Evolutionary conservation across 64 coral and sea anemone genomes (phyloP), one percentile per base, ranked within the genome.

Genomic region (Montipora efflorescens): DNA sequence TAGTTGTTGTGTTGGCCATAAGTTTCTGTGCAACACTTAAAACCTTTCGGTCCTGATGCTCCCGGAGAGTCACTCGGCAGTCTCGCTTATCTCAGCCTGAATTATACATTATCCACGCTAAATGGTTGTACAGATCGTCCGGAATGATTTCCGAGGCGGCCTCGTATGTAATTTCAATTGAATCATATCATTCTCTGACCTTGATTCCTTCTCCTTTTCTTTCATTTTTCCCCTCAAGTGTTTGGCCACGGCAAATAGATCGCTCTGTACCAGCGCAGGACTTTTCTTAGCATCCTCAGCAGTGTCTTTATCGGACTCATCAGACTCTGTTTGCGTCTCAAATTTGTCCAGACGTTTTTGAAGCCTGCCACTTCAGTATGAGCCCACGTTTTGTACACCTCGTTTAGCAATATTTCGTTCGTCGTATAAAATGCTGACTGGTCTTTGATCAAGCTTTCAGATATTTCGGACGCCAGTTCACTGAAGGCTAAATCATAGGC

Each of bases 21-120:
- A 83, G 18, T 48, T 85, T 22, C 36, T 85, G 82, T 67, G 57
- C 82, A 85, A 85, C 12, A 85, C 58, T 85, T 14, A 85, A 4
- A 36, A 85, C 82, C 46, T 16, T 85, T 18, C 59, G 59, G 18
- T 70, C 82, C 82, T 85, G 82, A 45, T 12, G n/a, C 59, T 44
- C 82, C 7, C 8, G 57, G 67, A 85, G 55, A 66, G 5, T 67
- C 82, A 85, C 82, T 68, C 82, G 22, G 22, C 61, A 28, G 21
- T 67, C 58, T 45, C 23, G 23, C 66, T 44, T 23, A 85, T 67
- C 66, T 85, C 58, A 44, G 59, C 69, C 69, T 72, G 19, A 72
- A 72, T 72, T 85, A 85, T 67, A 85, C 62, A 68, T 85, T 66
- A 85, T 85, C 59, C 82, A 85, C 47, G 59, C 57, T 85, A 85